Percentiles rank a stretch among this genome's conserved stretches.
Conservation (phyloP, 2,888 invertebrate species). For the Drosophila kanekoi region DNA sequence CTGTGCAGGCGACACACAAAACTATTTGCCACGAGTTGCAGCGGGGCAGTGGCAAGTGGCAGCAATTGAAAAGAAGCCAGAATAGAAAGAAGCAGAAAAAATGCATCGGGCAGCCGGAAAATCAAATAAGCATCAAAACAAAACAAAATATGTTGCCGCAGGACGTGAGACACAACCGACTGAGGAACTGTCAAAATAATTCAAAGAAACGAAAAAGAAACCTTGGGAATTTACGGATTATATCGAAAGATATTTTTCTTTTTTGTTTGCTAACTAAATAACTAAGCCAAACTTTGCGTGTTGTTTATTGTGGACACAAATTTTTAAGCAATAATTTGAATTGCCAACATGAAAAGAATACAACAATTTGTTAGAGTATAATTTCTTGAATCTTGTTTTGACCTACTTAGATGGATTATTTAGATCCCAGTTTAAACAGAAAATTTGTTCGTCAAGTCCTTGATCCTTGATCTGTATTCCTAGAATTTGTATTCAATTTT, state of each 20-base stretch:
- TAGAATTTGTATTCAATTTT: no score
- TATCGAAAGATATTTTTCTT: background rate
- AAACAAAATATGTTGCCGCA: constrained; percentile 59
- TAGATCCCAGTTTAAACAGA: no score
- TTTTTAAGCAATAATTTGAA: no score
- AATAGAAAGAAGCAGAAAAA: constrained; percentile 11
- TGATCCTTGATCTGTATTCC: no score
- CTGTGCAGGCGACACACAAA: constrained; percentile 54
- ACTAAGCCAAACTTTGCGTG: no score
- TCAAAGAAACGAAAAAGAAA: background rate
- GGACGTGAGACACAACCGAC: constrained; percentile 27
- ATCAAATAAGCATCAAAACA: constrained; percentile 77
- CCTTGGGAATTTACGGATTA: background rate
- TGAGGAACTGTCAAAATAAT: constrained; percentile 8
- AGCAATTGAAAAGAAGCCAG: constrained; percentile 48
- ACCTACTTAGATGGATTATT: no score
- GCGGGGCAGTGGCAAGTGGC: constrained; percentile 33
- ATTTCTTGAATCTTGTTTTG: no score
- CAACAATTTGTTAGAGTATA: no score
- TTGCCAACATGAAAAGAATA: no score
- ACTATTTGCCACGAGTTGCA: constrained; percentile 76
- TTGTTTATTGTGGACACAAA: no score
- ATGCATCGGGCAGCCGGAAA: constrained; percentile 59
- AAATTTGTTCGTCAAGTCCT: no score
- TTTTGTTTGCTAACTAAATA: background rate